Conservation (phyloP, 2,113 vertebrate species). For the Lophochroa leadbeateri region DNA sequence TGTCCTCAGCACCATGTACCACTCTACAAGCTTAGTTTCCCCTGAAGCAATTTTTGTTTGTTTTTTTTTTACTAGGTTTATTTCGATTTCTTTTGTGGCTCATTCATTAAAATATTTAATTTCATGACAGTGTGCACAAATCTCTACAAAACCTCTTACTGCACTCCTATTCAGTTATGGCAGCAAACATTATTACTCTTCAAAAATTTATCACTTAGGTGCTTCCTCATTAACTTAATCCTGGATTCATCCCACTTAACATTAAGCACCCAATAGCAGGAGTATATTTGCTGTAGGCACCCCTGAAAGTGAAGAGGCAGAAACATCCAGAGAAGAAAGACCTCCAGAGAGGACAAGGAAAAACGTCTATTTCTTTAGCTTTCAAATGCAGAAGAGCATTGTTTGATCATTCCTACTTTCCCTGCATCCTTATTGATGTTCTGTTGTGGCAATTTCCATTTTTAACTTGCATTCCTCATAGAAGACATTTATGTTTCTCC, state of each 20-base stretch:
- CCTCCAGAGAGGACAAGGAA: neutral
- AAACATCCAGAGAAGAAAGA: neutral
- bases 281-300: neutral
- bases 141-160: neutral
- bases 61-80: neutral
- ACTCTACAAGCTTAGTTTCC: neutral
- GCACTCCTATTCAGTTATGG: neutral
- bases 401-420: neutral
- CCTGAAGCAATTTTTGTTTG: neutral
- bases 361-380: neutral
- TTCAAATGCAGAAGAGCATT: neutral
- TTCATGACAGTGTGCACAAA: neutral
- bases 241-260: neutral
- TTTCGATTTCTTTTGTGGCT: neutral
- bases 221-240: neutral
- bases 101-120: neutral
- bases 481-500: neutral
- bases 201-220: neutral
- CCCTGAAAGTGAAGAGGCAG: neutral
- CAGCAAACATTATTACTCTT: neutral
- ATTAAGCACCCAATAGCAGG: neutral
- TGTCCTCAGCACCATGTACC: neutral
- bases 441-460: neutral
- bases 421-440: neutral
- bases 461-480: neutral